Percentiles rank a stretch among this genome's conserved stretches.
phyloP scores from a whole-genome alignment of 2,888 invertebrate genomes.

The Spilarctia lutea region DNA sequence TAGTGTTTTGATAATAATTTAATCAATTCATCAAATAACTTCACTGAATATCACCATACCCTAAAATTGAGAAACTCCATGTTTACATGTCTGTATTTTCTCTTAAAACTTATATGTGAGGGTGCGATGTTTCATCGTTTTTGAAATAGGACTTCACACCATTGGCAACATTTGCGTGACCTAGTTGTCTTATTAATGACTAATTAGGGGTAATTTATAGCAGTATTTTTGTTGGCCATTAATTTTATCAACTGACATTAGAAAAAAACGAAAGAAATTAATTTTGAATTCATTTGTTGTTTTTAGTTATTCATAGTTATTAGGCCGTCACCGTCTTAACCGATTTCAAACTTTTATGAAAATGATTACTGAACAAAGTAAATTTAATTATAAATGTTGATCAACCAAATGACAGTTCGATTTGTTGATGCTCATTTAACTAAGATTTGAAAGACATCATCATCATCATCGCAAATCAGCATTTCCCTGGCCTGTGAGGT shows the following conservation, averaged over 20 bases:
- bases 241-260: background rate
- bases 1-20: background rate
- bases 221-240: background rate
- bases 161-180: background rate
- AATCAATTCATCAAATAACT: background rate
- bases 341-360: background rate
- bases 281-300: background rate
- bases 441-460: too few relatives aligned
- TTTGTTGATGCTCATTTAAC: too few relatives aligned
- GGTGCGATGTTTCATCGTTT: background rate
- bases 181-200: constrained; percentile 1
- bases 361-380: too few relatives aligned
- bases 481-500: too few relatives aligned
- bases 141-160: background rate
- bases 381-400: too few relatives aligned
- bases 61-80: background rate
- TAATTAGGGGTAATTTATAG: constrained; percentile 1
- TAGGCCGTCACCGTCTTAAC: background rate
- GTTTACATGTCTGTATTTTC: background rate
- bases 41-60: background rate
- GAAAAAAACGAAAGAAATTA: background rate
- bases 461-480: too few relatives aligned
- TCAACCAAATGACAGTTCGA: too few relatives aligned
- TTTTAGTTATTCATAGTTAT: background rate
- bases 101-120: background rate